phyloP scores from a whole-genome alignment of 1,140 invertebrate species.

The Latrodectus geometricus region DNA sequence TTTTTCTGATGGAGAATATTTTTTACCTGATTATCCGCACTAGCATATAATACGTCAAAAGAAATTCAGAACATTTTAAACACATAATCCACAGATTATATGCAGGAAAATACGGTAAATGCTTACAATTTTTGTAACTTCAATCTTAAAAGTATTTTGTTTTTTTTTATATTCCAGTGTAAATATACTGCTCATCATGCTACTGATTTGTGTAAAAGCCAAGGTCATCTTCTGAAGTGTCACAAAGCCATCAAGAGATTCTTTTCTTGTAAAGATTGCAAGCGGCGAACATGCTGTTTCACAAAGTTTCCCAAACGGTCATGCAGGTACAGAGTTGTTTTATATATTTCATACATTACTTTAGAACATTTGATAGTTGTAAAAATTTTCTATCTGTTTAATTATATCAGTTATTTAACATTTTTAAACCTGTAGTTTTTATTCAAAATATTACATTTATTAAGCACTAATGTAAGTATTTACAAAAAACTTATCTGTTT shows the following conservation, averaged over 20 bases:
- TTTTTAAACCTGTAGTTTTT: no score
- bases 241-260: slow-evolving; percentile 85
- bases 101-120: no score
- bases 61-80: no score
- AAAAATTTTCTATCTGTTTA: background rate
- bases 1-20: no score
- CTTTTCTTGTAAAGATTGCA: slow-evolving; percentile 89
- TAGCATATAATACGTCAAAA: no score
- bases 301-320: slow-evolving; percentile 80
- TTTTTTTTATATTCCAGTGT: slow-evolving; percentile 73
- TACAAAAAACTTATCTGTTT: background rate
- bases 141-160: background rate
- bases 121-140: background rate
- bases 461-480: no score
- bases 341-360: background rate
- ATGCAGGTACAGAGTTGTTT: slow-evolving; percentile 71
- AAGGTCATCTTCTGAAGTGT: slow-evolving; percentile 81
- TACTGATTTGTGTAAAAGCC: slow-evolving; percentile 84
- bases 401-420: background rate
- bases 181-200: slow-evolving; percentile 89
- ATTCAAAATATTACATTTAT: no score
- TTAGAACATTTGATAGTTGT: background rate
- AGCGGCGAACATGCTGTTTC: slow-evolving; percentile 82
- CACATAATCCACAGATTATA: no score
- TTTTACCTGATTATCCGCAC: no score